These are phyloP conservation scores for Hirundichthys speculiger DNA, from an alignment of 2,113 vertebrate species.

Conservation along the genomic window DNA sequence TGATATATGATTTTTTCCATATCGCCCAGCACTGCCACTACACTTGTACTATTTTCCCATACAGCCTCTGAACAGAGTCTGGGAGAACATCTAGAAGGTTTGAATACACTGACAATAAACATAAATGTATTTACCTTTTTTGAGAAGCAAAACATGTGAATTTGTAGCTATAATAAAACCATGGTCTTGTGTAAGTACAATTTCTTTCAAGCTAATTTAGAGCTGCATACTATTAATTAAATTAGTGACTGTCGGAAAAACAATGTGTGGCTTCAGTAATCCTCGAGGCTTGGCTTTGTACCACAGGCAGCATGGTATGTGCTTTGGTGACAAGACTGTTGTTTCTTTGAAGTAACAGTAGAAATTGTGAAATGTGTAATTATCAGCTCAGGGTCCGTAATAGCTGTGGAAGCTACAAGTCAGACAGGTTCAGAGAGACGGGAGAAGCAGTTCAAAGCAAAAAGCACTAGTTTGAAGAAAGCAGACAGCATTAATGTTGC, in stretches of 20 bases:
- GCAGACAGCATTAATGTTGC: constrained; percentile 66
- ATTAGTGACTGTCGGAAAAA: constrained; percentile 75
- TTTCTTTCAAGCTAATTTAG: constrained; percentile 67
- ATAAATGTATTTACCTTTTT: constrained; percentile 33
- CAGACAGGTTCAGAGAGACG: constrained; percentile 64
- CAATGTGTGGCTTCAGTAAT: constrained; percentile 69
- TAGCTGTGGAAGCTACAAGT: constrained; percentile 65
- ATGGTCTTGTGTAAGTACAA: constrained; percentile 24
- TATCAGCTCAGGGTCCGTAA: constrained; percentile 73
- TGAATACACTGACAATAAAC: constrained; percentile 27
- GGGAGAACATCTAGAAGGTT: constrained; percentile 6
- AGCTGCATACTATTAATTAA: constrained; percentile 72
- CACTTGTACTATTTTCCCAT: constrained; percentile 36
- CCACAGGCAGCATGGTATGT: constrained; percentile 26
- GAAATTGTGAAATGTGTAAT: constrained; percentile 77
- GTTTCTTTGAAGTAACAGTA: constrained; percentile 79
- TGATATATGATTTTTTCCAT: too few species aligned
- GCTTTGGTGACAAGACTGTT: constrained; percentile 57
- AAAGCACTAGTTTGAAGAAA: constrained; percentile 64
- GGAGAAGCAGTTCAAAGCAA: constrained; percentile 74
- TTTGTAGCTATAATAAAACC: constrained; percentile 20
- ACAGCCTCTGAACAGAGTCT: constrained; percentile 33
- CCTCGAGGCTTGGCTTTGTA: constrained; percentile 71
- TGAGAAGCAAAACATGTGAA: constrained; percentile 37
- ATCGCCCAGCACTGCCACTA: too few species aligned